Percentiles rank a stretch among this genome's conserved stretches.
These are phyloP conservation scores for Eurytemora carolleeae DNA, from an alignment of 1,140 invertebrate genomes.

Conservation along the genomic window DNA sequence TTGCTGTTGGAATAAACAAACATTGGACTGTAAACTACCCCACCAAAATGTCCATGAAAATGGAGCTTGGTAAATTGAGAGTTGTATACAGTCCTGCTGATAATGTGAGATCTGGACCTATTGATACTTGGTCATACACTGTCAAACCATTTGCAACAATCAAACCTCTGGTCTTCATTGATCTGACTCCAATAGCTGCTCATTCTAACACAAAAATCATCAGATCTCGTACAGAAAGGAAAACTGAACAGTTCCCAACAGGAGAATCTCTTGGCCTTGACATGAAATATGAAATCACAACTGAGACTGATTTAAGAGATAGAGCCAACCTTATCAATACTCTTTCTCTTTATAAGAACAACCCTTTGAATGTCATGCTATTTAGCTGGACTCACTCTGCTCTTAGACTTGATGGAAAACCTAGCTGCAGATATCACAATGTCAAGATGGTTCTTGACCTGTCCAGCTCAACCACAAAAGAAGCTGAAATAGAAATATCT, in stretches of 20 bases:
- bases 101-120: background rate
- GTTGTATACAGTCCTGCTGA: background rate
- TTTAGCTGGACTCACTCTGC: conserved; percentile 1
- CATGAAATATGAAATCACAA: background rate
- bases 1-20: conserved; percentile 5
- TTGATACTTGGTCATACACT: background rate
- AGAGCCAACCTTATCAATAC: background rate
- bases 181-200: background rate
- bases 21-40: conserved; percentile 1
- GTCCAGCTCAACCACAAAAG: background rate
- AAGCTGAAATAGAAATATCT: background rate
- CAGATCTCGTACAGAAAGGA: background rate
- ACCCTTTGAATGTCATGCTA: conserved; percentile 6
- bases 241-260: background rate
- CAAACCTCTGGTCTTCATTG: background rate
- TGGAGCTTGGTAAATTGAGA: background rate
- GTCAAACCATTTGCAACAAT: conserved; percentile 1
- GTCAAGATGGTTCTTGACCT: conserved; percentile 1
- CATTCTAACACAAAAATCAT: conserved; percentile 5
- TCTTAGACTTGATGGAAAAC: background rate
- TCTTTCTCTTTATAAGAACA: conserved; percentile 2
- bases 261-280: conserved; percentile 6
- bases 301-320: conserved; percentile 2
- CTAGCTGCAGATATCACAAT: conserved; percentile 5
- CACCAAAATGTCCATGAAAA: background rate